Conservation (phyloP, 2,888 invertebrate species). For the Bugula neritina region DNA sequence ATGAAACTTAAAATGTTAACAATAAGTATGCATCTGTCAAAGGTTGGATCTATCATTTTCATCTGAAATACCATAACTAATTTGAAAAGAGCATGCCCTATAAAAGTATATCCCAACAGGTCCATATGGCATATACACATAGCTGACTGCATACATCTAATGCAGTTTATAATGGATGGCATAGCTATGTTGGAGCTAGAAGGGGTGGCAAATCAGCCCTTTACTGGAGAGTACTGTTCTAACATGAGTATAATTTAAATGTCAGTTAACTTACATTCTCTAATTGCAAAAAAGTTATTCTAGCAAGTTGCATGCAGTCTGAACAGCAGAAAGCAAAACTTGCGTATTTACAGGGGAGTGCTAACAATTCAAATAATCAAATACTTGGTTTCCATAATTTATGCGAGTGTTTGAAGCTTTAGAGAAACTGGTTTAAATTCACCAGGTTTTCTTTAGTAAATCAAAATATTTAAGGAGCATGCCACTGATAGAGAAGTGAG, state of each 20-base stretch:
- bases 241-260: background rate
- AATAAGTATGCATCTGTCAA: slow-evolving; percentile 7
- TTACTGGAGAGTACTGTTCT: background rate
- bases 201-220: slow-evolving; percentile 18
- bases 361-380: too few species aligned
- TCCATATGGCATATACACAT: slow-evolving; percentile 17
- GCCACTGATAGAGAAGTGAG: too few species aligned
- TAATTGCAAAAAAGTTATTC: too few species aligned
- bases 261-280: background rate
- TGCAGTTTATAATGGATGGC: background rate
- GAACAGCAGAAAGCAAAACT: too few species aligned
- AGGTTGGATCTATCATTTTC: slow-evolving; percentile 27
- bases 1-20: slow-evolving; percentile 23
- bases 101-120: slow-evolving; percentile 27
- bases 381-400: too few species aligned
- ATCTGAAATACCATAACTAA: slow-evolving; percentile 27
- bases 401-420: too few species aligned
- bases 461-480: too few species aligned
- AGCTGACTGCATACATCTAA: too few species aligned
- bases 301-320: too few species aligned
- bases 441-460: too few species aligned
- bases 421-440: too few species aligned
- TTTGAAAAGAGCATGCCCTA: slow-evolving; percentile 27
- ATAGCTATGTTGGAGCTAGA: background rate
- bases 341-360: too few species aligned